Evolutionary conservation across 1,140 invertebrate genomes (phyloP).

Genomic region (Meloidogyne floridensis): DNA sequence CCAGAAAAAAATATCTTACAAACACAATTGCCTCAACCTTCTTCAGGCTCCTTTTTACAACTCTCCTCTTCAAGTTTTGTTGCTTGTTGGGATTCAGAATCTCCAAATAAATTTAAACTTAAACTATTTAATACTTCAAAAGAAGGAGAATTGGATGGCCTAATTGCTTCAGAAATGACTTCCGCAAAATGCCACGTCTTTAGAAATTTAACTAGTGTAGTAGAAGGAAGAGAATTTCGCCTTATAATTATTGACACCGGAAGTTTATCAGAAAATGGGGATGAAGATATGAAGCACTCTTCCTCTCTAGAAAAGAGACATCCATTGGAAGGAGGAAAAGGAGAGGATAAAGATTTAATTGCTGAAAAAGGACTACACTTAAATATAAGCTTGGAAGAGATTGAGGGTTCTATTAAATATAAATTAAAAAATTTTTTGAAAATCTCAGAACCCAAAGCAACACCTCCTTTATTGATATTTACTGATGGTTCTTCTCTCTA

Average conservation of each 20-base stretch:
- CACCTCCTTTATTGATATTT: constrained; percentile 36
- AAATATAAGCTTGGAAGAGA: not conserved
- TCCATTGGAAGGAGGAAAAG: not conserved
- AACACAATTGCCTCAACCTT: constrained; percentile 26
- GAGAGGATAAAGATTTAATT: not conserved
- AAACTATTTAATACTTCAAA: not conserved
- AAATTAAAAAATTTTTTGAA: not conserved
- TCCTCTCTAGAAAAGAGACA: not conserved
- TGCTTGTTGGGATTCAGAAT: constrained; percentile 34
- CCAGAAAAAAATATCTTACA: not conserved
- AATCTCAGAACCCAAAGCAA: not conserved
- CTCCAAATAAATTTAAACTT: not conserved
- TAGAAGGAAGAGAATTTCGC: not conserved
- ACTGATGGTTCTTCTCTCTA: constrained; percentile 51
- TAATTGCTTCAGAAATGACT: not conserved
- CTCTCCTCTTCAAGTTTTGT: constrained; percentile 34
- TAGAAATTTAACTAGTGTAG: not conserved
- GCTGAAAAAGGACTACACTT: not conserved
- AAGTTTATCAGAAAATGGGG: not conserved
- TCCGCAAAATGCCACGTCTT: not conserved
- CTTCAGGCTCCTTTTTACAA: constrained; percentile 24
- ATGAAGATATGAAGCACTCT: not conserved
- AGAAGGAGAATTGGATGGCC: not conserved
- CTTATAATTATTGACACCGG: not conserved
- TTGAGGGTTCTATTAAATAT: not conserved